Evolutionary conservation across 2,797 vertebrate species (phyloP).

Genomic region (Rhadinocentrus ornatus): DNA sequence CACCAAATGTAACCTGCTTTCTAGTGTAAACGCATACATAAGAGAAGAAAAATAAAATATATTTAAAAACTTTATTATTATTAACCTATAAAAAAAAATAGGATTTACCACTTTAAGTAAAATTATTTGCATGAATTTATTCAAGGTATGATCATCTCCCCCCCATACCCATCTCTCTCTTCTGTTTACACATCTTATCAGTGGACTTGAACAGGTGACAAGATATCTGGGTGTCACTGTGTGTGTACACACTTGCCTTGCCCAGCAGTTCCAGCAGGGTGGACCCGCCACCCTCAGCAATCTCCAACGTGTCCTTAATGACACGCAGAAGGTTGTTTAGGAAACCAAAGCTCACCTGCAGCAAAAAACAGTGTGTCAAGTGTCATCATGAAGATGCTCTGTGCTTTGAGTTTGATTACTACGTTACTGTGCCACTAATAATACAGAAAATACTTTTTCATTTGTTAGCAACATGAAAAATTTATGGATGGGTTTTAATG

Average conservation of each 20-base stretch:
- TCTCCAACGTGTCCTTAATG: conserved; percentile 79
- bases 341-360: conserved; percentile 90
- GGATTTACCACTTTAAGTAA: too few species aligned
- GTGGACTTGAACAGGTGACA: neutral
- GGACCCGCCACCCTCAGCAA: conserved; percentile 56
- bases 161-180: neutral
- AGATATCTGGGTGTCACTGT: neutral
- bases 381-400: conserved; percentile 13
- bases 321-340: conserved; percentile 83
- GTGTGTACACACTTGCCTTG: conserved; percentile 74
- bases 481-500: too few species aligned
- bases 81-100: too few species aligned
- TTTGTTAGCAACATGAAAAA: neutral
- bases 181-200: conserved; percentile 7
- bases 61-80: neutral
- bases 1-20: neutral
- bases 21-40: neutral
- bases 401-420: neutral
- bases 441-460: too few species aligned
- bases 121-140: neutral
- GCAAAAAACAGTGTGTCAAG: conserved; percentile 49
- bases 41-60: neutral
- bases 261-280: conserved; percentile 83
- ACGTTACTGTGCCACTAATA: neutral
- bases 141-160: neutral